These are phyloP conservation scores for Rhincodon typus DNA, from an alignment of 2,797 vertebrate species.

Conservation along the genomic window DNA sequence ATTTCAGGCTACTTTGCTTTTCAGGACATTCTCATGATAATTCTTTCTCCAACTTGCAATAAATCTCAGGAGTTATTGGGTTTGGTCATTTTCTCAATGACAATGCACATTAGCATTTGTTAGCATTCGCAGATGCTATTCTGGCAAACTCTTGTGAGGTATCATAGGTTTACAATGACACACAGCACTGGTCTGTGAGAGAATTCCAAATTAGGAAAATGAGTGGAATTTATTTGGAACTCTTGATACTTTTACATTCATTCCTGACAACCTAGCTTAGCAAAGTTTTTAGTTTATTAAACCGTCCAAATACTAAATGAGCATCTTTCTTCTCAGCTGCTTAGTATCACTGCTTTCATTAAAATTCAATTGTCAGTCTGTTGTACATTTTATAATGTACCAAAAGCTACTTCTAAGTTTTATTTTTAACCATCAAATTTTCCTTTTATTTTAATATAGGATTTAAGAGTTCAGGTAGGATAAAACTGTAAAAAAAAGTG, in stretches of 20 bases:
- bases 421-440: background rate
- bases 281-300: background rate
- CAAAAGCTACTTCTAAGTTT: background rate
- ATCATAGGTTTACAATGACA: slow-evolving; percentile 13
- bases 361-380: background rate
- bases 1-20: slow-evolving; percentile 23
- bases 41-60: slow-evolving; percentile 22
- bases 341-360: background rate
- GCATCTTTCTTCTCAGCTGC: background rate
- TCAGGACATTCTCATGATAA: slow-evolving; percentile 37
- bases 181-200: background rate
- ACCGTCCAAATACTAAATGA: background rate
- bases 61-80: slow-evolving; percentile 36
- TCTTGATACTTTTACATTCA: background rate
- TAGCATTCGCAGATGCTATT: slow-evolving; percentile 33
- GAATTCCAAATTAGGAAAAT: slow-evolving; percentile 38
- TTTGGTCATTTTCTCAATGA: slow-evolving; percentile 33
- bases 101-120: slow-evolving; percentile 38
- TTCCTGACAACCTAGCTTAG: background rate
- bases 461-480: background rate
- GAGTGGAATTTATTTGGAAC: slow-evolving; percentile 30
- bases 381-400: background rate
- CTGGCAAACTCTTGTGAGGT: slow-evolving; percentile 23
- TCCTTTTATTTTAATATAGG: background rate
- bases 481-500: background rate